phyloP scores from a whole-genome alignment of 1,140 invertebrate genomes.

The Phenacoccus solenopsis region DNA sequence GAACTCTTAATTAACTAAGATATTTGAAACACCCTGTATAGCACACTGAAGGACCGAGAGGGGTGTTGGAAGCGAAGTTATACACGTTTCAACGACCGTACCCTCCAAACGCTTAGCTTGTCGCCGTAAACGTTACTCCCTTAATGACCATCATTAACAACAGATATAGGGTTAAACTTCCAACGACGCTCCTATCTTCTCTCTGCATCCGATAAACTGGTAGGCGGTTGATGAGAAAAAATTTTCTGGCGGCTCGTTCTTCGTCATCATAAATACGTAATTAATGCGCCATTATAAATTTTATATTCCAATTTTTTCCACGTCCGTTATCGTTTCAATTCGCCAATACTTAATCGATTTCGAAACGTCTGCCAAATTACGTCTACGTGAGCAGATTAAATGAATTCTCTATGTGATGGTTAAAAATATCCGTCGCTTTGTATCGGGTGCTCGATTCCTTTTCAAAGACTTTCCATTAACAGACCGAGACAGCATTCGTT shows the following conservation, averaged over 20 bases:
- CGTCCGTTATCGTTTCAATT: not conserved
- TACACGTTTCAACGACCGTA: not conserved
- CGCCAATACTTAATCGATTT: not conserved
- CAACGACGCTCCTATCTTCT: not conserved
- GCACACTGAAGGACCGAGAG: too few relatives aligned
- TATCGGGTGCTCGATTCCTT: not conserved
- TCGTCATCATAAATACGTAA: not conserved
- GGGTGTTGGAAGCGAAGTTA: too few relatives aligned
- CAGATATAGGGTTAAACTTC: not conserved
- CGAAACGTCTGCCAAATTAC: not conserved
- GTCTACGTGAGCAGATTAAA: not conserved
- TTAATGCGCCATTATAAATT: too few relatives aligned
- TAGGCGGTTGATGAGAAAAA: not conserved
- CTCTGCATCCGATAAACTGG: not conserved
- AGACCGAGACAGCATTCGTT: not conserved
- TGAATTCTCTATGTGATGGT: not conserved
- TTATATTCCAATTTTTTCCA: not conserved
- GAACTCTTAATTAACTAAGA: too few relatives aligned
- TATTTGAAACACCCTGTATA: too few relatives aligned
- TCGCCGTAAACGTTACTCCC: not conserved
- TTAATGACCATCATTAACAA: conserved; percentile 3
- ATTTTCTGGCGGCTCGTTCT: too few relatives aligned
- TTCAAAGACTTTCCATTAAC: not conserved
- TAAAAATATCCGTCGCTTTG: not conserved
- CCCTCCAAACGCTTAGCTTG: not conserved